Percentiles rank a stretch among this genome's conserved stretches.
Evolutionary conservation across 2,113 vertebrate genomes (phyloP).

Genomic region (Rissa tridactyla): DNA sequence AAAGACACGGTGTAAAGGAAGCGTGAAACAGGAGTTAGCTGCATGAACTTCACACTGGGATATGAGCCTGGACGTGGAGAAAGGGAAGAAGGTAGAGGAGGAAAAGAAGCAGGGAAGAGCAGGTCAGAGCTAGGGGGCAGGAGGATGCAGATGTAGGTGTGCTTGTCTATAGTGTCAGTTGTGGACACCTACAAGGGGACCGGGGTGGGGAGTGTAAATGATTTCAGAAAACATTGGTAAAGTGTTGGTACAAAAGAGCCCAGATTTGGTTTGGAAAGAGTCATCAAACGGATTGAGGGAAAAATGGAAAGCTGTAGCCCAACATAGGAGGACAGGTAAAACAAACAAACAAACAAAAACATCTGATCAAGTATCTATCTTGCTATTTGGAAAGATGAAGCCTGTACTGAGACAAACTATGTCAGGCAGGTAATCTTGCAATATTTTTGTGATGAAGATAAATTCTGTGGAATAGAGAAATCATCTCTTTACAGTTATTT

Average conservation of each 20-base stretch:
- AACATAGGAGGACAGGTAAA: neutral
- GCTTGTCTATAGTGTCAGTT: neutral
- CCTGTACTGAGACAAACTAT: neutral
- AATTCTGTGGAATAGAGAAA: neutral
- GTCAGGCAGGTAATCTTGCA: neutral
- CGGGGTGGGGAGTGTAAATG: fast-evolving
- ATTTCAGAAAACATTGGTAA: neutral
- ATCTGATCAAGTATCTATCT: neutral
- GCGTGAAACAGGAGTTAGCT: neutral
- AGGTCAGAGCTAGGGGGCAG: neutral
- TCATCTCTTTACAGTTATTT: neutral
- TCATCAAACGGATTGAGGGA: neutral
- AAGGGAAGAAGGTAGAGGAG: neutral
- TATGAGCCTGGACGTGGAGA: neutral
- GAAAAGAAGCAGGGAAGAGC: neutral
- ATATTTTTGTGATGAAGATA: neutral
- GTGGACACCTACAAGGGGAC: neutral
- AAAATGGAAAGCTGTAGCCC: neutral
- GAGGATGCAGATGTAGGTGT: neutral
- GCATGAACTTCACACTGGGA: neutral
- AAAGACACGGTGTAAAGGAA: neutral
- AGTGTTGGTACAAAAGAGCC: neutral
- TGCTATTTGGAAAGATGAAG: neutral
- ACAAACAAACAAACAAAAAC: neutral
- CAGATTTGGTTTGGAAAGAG: neutral